Evolutionary conservation across 2,888 invertebrate genomes (phyloP).

Genomic region (Drosophila antonietae): DNA sequence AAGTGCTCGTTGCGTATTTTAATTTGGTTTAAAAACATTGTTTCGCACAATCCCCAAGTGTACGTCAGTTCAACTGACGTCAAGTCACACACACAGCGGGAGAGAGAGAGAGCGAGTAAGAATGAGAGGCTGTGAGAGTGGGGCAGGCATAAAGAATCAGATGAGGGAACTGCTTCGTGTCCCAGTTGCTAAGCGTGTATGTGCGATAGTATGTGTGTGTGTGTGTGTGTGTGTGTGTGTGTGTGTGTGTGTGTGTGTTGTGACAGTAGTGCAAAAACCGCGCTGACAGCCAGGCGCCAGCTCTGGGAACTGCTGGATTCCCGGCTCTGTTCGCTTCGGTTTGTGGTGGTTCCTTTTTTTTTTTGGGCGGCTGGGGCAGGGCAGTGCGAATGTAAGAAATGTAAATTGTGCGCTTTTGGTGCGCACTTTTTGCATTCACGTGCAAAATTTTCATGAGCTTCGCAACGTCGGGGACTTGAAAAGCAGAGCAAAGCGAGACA

Average conservation of each 20-base stretch:
- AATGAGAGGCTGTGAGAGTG: neutral
- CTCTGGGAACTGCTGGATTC: conserved; percentile 65
- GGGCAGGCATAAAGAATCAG: conserved; percentile 51
- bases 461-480: conserved; percentile 37
- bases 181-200: conserved; percentile 39
- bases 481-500: conserved; percentile 20
- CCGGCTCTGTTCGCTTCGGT: conserved; percentile 26
- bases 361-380: conserved; percentile 2
- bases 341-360: conserved; percentile 13
- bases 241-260: conserved; percentile 59
- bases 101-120: neutral
- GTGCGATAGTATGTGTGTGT: conserved; percentile 44
- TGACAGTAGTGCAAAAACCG: conserved; percentile 77
- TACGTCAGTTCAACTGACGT: conserved; percentile 71
- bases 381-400: conserved; percentile 74
- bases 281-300: conserved; percentile 67
- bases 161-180: conserved; percentile 32
- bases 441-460: conserved; percentile 75
- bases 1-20: conserved; percentile 78
- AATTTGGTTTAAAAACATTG: conserved; percentile 79
- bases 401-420: conserved; percentile 75
- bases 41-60: conserved; percentile 79
- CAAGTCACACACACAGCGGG: conserved; percentile 55
- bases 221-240: neutral
- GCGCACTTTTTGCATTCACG: conserved; percentile 76